phyloP scores from a whole-genome alignment of 2,888 invertebrate genomes.

The Trichogramma dendrolimi region DNA sequence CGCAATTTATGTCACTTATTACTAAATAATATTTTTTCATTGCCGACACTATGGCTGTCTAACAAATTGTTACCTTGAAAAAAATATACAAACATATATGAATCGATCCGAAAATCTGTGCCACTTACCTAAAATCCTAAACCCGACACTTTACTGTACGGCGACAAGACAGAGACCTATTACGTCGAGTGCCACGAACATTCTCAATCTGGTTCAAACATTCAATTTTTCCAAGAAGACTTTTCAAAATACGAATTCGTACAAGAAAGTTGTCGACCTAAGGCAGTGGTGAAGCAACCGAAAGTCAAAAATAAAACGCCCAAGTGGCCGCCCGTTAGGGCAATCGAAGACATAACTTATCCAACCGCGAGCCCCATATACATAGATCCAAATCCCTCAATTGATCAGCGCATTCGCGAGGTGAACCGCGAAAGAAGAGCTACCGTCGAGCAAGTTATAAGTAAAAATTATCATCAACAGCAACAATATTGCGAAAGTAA shows the following conservation, averaged over 20 bases:
- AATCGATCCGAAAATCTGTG: background rate
- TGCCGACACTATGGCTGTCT: background rate
- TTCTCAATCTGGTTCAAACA: background rate
- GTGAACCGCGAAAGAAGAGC: slow-evolving; percentile 41
- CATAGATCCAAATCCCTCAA: slow-evolving; percentile 46
- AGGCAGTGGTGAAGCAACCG: slow-evolving; percentile 29
- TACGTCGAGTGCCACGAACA: slow-evolving; percentile 15
- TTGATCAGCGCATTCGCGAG: slow-evolving; percentile 38
- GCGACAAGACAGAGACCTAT: slow-evolving; percentile 18
- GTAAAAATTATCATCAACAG: slow-evolving; percentile 28
- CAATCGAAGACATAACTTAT: slow-evolving; percentile 47
- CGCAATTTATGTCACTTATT: slow-evolving; percentile 13
- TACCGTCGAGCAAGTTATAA: slow-evolving; percentile 36
- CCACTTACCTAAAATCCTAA: background rate
- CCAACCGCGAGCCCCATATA: slow-evolving; percentile 50
- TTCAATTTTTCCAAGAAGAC: slow-evolving; percentile 32
- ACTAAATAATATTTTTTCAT: background rate
- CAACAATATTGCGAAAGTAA: slow-evolving; percentile 27
- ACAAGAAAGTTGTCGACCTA: slow-evolving; percentile 30
- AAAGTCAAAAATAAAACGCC: slow-evolving; percentile 40
- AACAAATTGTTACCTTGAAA: background rate
- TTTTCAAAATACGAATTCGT: slow-evolving; percentile 36
- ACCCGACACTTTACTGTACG: background rate
- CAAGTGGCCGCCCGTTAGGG: slow-evolving; percentile 46
- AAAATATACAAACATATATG: background rate